These are phyloP conservation scores for Scolanthus callimorphus DNA, from an alignment of 92 coral and sea anemone species.

Conservation along the genomic window DNA sequence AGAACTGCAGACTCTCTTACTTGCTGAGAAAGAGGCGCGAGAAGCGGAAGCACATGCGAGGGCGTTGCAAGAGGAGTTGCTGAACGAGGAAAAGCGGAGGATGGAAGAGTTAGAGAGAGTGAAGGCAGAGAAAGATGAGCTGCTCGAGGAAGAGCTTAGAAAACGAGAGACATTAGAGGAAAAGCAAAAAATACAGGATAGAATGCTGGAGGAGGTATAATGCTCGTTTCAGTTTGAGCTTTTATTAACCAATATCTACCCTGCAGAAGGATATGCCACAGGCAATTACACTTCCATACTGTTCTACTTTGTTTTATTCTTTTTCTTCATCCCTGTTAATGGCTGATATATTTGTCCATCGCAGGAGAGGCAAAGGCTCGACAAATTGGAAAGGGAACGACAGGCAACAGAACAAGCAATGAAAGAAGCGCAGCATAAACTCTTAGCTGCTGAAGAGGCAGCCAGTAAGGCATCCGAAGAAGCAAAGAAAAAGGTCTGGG, in stretches of 20 bases:
- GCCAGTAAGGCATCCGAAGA: conserved; percentile 90
- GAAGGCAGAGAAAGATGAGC: conserved; percentile 64
- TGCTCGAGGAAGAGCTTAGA: conserved; percentile 73
- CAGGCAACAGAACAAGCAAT: conserved; percentile 89
- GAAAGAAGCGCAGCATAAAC: conserved; percentile 84
- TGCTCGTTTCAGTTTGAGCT: no score
- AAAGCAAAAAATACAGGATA: conserved; percentile 83
- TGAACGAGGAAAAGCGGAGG: conserved; percentile 69
- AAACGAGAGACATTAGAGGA: conserved; percentile 87
- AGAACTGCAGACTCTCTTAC: conserved; percentile 70
- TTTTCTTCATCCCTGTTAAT: no score
- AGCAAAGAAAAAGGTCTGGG: conserved; percentile 92
- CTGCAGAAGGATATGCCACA: no score
- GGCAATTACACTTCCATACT: no score
- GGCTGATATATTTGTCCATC: not conserved
- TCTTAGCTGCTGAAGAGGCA: conserved; percentile 77
- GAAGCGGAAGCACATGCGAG: conserved; percentile 83
- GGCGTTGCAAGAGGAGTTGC: conserved; percentile 73
- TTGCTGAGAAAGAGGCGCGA: conserved; percentile 76
- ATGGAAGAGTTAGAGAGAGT: conserved; percentile 67
- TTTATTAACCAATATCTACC: no score
- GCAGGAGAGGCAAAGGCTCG: conserved; percentile 81
- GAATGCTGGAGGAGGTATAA: conserved; percentile 87
- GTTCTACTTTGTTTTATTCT: no score
- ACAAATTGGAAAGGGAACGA: conserved; percentile 72